Percentiles rank a stretch among this genome's conserved stretches.
phyloP scores from a whole-genome alignment of 2,888 invertebrate genomes.

The Cerastis rubricosa region DNA sequence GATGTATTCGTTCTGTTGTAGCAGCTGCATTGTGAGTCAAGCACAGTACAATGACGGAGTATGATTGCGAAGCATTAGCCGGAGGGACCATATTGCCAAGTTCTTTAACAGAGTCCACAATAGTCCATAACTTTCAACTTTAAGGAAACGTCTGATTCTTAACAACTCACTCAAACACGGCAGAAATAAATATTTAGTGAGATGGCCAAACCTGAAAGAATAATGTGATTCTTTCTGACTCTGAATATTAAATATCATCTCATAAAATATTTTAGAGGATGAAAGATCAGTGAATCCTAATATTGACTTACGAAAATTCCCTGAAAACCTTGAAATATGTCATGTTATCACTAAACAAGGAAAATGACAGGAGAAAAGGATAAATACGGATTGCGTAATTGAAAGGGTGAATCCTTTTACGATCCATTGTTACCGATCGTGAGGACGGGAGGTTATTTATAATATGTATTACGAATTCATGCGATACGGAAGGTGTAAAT shows the following conservation, averaged over 20 bases:
- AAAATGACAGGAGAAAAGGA: conserved; percentile 5
- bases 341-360: conserved; percentile 20
- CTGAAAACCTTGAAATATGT: conserved; percentile 8
- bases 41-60: conserved; percentile 3
- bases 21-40: conserved; percentile 8
- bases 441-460: conserved; percentile 14
- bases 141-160: no score
- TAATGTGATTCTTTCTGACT: conserved; percentile 7
- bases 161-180: neutral
- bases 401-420: conserved; percentile 36
- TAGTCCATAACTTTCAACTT: conserved; percentile 12
- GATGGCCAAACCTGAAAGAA: neutral
- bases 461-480: conserved; percentile 13
- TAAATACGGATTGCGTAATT: conserved; percentile 22
- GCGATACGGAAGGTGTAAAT: conserved; percentile 15
- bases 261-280: conserved; percentile 2
- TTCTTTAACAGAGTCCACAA: conserved; percentile 7
- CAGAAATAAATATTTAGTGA: neutral
- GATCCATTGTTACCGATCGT: conserved; percentile 27
- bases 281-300: neutral
- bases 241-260: neutral
- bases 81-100: neutral
- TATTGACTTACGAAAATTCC: neutral
- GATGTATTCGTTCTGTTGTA: neutral
- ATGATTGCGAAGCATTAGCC: conserved; percentile 16